phyloP scores from a whole-genome alignment of 2,888 invertebrate genomes.

The Tanaodytes sp. region DNA sequence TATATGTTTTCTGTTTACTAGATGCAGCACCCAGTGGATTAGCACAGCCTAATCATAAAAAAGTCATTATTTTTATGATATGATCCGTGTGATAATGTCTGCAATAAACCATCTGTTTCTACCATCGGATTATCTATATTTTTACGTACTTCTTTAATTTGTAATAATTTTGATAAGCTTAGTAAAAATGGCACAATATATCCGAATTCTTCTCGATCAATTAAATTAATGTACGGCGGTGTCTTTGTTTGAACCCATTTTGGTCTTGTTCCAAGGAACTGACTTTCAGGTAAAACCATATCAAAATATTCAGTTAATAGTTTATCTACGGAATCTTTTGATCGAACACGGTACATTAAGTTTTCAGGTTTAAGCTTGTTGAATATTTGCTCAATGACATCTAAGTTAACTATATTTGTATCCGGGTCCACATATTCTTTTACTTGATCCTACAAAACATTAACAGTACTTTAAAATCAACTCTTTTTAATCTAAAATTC shows the following conservation, averaged over 20 bases:
- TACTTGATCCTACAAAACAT: slow-evolving; percentile 15
- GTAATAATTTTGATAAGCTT: slow-evolving; percentile 42
- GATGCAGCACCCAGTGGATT: slow-evolving; percentile 26
- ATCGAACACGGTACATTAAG: not conserved
- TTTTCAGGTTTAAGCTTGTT: not conserved
- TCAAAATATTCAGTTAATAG: not conserved
- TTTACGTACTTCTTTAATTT: slow-evolving; percentile 38
- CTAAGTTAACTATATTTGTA: not conserved
- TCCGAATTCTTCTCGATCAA: slow-evolving; percentile 34
- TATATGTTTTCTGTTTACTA: not conserved
- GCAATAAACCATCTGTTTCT: slow-evolving; percentile 45
- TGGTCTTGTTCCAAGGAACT: slow-evolving; percentile 7
- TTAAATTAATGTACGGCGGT: not conserved
- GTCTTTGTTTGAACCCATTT: slow-evolving; percentile 28
- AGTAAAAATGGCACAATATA: slow-evolving; percentile 48
- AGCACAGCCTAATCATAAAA: slow-evolving; percentile 35
- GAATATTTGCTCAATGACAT: not conserved
- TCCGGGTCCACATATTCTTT: slow-evolving; percentile 1
- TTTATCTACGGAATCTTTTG: slow-evolving; percentile 9
- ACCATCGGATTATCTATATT: slow-evolving; percentile 21
- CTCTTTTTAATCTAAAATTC: too few relatives aligned
- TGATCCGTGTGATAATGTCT: slow-evolving; percentile 49
- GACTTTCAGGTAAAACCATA: slow-evolving; percentile 9
- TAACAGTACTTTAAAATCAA: too few relatives aligned
- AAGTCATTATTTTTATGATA: slow-evolving; percentile 40